Percentiles rank a stretch among this genome's conserved stretches.
phyloP scores from a whole-genome alignment of 2,113 vertebrate species.

The Myotis lucifugus region DNA sequence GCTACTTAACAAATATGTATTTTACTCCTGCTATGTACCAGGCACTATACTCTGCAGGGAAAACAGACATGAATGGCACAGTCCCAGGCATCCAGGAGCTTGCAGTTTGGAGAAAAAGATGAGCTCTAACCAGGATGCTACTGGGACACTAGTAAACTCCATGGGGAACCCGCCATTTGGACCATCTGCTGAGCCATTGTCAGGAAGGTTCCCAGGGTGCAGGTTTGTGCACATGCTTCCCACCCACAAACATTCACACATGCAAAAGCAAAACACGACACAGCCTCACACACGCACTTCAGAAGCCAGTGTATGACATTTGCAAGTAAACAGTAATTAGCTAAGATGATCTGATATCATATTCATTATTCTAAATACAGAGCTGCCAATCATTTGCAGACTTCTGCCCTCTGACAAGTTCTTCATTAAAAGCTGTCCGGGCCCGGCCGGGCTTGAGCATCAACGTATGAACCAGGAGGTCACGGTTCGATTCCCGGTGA shows the following conservation, averaged over 20 bases:
- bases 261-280: background rate
- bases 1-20: background rate
- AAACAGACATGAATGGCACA: background rate
- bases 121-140: background rate
- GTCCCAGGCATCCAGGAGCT: background rate
- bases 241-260: background rate
- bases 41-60: background rate
- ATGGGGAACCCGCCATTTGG: background rate
- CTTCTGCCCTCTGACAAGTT: background rate
- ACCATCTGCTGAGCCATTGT: background rate
- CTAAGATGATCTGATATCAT: background rate
- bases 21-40: background rate
- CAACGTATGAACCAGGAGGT: no score
- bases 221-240: background rate
- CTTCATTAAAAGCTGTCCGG: background rate
- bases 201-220: background rate
- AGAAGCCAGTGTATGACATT: background rate
- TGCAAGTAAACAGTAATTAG: conserved; percentile 16
- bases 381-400: conserved; percentile 29
- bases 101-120: background rate
- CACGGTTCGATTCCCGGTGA: no score
- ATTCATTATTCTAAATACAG: background rate
- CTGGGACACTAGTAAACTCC: background rate
- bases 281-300: background rate
- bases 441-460: no score